These are phyloP conservation scores for Diabrotica virgifera DNA, from an alignment of 1,140 invertebrate genomes.

Conservation along the genomic window DNA sequence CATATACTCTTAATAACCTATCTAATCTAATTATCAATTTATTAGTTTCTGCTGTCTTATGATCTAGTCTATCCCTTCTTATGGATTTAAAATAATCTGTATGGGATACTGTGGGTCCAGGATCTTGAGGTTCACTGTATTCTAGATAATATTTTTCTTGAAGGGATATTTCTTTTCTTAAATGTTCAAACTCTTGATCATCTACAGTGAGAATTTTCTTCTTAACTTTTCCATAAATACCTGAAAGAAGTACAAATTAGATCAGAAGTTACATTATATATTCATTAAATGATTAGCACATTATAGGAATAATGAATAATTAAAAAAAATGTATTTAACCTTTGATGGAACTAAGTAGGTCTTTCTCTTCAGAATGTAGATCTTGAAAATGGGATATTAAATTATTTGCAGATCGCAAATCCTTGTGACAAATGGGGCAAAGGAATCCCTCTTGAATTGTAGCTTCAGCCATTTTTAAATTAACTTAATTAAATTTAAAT, in stretches of 20 bases:
- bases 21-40: slow-evolving; percentile 92
- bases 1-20: slow-evolving; percentile 80
- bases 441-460: slow-evolving; percentile 75
- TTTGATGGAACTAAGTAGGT: slow-evolving; percentile 87
- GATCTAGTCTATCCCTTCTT: slow-evolving; percentile 64
- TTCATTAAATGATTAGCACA: slow-evolving; percentile 9
- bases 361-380: slow-evolving; percentile 84
- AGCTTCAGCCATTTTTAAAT: slow-evolving; percentile 31
- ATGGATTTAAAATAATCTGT: slow-evolving; percentile 77
- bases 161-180: slow-evolving; percentile 50
- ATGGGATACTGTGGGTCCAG: slow-evolving; percentile 65
- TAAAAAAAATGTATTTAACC: slow-evolving; percentile 51
- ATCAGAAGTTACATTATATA: not conserved
- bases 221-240: slow-evolving; percentile 84
- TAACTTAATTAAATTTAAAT: not conserved
- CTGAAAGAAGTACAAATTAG: slow-evolving; percentile 46
- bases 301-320: slow-evolving; percentile 7
- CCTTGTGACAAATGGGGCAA: slow-evolving; percentile 89
- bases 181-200: slow-evolving; percentile 59
- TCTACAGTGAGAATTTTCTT: slow-evolving; percentile 83
- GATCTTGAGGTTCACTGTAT: slow-evolving; percentile 59
- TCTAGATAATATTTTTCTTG: slow-evolving; percentile 39
- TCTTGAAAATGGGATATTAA: slow-evolving; percentile 86
- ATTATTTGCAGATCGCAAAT: slow-evolving; percentile 77
- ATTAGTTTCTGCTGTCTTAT: slow-evolving; percentile 92